Evolutionary conservation across 2,888 invertebrate genomes (phyloP).

Genomic region (Brachylomia viminalis): DNA sequence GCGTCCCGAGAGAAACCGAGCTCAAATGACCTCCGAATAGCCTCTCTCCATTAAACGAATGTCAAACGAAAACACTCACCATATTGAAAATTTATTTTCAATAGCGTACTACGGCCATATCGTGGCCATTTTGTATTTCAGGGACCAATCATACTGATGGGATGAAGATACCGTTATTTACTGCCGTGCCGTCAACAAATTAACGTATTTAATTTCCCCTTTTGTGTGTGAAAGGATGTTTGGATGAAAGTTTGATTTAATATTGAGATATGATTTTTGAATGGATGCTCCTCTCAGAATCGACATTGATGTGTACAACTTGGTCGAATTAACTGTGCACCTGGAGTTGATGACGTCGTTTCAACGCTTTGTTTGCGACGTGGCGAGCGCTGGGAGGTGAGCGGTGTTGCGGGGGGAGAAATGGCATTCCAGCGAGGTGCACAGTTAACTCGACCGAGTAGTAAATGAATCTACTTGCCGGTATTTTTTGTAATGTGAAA

Average conservation of each 20-base stretch:
- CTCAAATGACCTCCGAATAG: neutral
- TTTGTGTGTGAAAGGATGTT: slow-evolving; percentile 14
- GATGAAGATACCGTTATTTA: slow-evolving; percentile 51
- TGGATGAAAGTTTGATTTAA: slow-evolving; percentile 14
- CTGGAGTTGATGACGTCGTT: too few species aligned
- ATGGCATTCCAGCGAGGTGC: too few species aligned
- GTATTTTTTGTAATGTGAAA: too few species aligned
- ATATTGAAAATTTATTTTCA: slow-evolving; percentile 58
- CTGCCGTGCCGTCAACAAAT: slow-evolving; percentile 20
- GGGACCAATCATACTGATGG: slow-evolving; percentile 54
- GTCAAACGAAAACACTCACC: slow-evolving; percentile 44
- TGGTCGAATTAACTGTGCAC: too few species aligned
- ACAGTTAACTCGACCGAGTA: too few species aligned
- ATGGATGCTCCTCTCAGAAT: neutral
- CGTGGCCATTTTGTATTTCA: slow-evolving; percentile 34
- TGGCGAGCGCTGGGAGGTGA: too few species aligned
- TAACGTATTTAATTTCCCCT: slow-evolving; percentile 50
- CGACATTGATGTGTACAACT: neutral
- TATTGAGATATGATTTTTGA: neutral
- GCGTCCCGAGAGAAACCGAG: neutral
- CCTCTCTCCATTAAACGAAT: slow-evolving; percentile 22
- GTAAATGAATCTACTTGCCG: too few species aligned
- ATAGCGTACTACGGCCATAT: slow-evolving; percentile 10
- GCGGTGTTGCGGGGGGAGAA: too few species aligned
- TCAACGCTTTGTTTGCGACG: too few species aligned